Evolutionary conservation across 2,888 invertebrate genomes (phyloP), one percentile per base, ranked within the genome.

Genomic region (Epistrophe grossulariae): DNA sequence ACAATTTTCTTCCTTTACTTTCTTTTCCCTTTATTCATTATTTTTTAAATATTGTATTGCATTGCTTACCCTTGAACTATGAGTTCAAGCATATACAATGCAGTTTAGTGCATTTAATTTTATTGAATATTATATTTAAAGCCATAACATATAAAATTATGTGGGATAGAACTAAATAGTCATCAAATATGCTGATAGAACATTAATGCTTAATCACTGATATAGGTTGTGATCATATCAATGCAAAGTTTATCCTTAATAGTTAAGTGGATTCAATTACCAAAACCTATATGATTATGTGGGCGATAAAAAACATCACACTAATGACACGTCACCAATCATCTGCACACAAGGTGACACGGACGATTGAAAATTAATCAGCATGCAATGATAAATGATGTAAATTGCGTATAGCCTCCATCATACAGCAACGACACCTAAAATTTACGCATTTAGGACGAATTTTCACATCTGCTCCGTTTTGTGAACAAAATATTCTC

Each of bases 351-450:
- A 74, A 73, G 81, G 83, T 87, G 78, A 76, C 62, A 76, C 68
- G 48, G 48, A 15, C 76, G 48, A 83, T 87, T 83, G 79, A 83
- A 83, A 83, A 87, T 83, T 87, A 82, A 87, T 87, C 79, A 83
- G 73, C 76, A 72, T 62, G 48, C 55, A 57, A 62, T 79, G 83
- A 80, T 80, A 77, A 80, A 84, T 71, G 79, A 83, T 83, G 79
- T 72, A 79, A 82, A 82, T 87, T 79, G 66, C 74, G 64, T 74
- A 24, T 24, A 74, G 48, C 48, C 78, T 8, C 19, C 60, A 40
- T 11, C 60, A n/a, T n/a, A 24, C 15, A 60, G 38, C 57, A 77
- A 62, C 38, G 57, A 70, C 70, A 62, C 64, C 73, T 74, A 45
- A 74, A 71, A 72, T 50, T 66, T 52, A 60, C 71, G 59, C 73